Percentiles rank a stretch among this genome's conserved stretches.
Conservation (phyloP, 1,140 invertebrate species). For the Ceratina japonica region DNA sequence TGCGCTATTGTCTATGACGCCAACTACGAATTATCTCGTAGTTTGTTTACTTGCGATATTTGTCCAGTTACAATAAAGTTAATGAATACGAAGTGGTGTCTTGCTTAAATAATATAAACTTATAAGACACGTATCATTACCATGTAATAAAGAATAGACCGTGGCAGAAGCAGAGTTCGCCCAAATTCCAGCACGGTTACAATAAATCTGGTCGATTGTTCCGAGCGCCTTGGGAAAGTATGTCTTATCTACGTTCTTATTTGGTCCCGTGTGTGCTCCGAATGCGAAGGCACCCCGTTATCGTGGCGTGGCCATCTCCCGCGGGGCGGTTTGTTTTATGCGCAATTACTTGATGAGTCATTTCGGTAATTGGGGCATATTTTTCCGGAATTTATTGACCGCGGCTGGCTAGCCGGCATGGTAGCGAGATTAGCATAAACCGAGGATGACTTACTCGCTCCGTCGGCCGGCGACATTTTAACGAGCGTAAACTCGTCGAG, state of each 20-base stretch:
- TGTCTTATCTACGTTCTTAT: constrained; percentile 70
- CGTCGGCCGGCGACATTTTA: constrained; percentile 65
- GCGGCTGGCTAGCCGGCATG: constrained; percentile 35
- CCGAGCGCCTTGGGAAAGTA: constrained; percentile 67
- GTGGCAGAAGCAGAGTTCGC: constrained; percentile 16
- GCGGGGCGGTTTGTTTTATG: constrained; percentile 68
- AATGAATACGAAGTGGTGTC: too few species aligned
- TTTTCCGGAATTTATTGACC: constrained; percentile 73
- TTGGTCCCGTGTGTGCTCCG: constrained; percentile 66
- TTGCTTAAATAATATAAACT: too few species aligned
- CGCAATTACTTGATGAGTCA: constrained; percentile 77
- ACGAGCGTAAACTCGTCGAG: constrained; percentile 68
- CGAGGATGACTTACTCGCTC: constrained; percentile 68
- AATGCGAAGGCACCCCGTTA: constrained; percentile 64
- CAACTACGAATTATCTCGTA: too few species aligned
- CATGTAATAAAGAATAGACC: not conserved
- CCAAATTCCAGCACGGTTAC: constrained; percentile 53
- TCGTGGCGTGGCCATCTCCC: constrained; percentile 63
- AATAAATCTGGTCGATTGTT: constrained; percentile 65
- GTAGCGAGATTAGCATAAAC: constrained; percentile 69
- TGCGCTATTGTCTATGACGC: too few species aligned
- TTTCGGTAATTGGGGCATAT: constrained; percentile 76
- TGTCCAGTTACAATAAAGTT: too few species aligned
- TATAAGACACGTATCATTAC: constrained; percentile 3
- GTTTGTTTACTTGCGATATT: too few species aligned